Evolutionary conservation across 2,888 invertebrate species (phyloP).

Genomic region (Scaptomyza parva): DNA sequence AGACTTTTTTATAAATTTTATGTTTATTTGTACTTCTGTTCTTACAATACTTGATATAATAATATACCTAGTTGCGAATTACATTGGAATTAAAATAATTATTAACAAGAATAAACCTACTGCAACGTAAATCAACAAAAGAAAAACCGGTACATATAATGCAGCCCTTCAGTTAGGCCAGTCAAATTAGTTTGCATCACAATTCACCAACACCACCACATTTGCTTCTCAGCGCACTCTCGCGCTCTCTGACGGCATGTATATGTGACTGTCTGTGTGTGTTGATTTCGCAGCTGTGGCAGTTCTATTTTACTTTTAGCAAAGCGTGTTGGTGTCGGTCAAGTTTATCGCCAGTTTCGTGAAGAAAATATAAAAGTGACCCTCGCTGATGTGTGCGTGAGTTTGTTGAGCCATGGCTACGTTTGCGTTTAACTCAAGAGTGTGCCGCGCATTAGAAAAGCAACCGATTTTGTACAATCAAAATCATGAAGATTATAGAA

Average conservation of each 20-base stretch:
- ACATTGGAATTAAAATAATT: background rate
- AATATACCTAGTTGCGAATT: background rate
- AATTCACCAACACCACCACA: conserved; percentile 23
- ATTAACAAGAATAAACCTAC: background rate
- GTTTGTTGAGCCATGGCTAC: conserved; percentile 34
- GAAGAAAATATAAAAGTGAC: conserved; percentile 36
- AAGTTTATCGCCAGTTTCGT: conserved; percentile 54
- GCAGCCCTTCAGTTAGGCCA: conserved; percentile 58
- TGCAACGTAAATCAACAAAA: background rate
- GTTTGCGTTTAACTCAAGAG: conserved; percentile 39
- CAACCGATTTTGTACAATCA: conserved; percentile 73
- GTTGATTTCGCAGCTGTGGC: conserved; percentile 41
- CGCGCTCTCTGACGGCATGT: conserved; percentile 29
- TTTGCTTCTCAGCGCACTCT: conserved; percentile 33
- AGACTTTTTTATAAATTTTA: background rate
- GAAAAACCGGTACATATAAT: conserved; percentile 14
- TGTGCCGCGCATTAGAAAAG: conserved; percentile 68
- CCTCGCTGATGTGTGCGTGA: conserved; percentile 18
- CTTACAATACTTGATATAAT: background rate
- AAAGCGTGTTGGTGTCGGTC: conserved; percentile 53
- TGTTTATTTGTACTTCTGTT: background rate
- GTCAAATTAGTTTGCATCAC: conserved; percentile 36
- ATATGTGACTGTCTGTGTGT: conserved; percentile 17
- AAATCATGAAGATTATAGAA: conserved; percentile 51
- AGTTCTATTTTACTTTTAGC: conserved; percentile 48